Conservation (phyloP, 2,797 vertebrate genomes). For the Syngnathus rostellatus region DNA sequence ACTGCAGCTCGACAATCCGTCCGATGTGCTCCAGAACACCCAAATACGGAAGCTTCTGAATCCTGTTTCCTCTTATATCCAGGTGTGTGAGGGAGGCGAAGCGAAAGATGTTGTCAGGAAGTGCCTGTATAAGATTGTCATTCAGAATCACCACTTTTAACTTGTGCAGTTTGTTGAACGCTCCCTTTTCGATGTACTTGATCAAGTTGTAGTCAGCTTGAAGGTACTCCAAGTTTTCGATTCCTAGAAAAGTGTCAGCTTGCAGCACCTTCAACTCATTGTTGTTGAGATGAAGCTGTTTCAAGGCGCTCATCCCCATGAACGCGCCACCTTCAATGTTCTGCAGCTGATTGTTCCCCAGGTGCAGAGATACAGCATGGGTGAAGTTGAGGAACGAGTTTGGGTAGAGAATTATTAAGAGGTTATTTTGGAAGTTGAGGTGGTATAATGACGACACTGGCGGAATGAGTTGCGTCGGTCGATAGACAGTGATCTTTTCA, state of each 20-base stretch:
- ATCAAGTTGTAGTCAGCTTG: constrained; percentile 99
- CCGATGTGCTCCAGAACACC: constrained; percentile 97
- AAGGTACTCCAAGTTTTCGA: constrained; percentile 99
- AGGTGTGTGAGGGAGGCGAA: constrained; percentile 96
- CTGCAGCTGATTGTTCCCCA: constrained; percentile 98
- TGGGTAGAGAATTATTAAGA: constrained; percentile 90
- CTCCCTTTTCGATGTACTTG: constrained; percentile 95
- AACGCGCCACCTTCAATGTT: constrained; percentile 97
- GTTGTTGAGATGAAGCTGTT: constrained; percentile 98
- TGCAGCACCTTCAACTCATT: constrained; percentile 95
- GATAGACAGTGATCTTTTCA: constrained; percentile 92
- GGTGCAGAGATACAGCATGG: constrained; percentile 91
- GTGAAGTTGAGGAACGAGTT: constrained; percentile 97
- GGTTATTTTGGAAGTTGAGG: constrained; percentile 97
- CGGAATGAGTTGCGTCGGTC: constrained; percentile 91
- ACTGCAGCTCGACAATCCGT: constrained; percentile 89
- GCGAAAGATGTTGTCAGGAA: constrained; percentile 98
- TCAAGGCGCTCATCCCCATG: constrained; percentile 86
- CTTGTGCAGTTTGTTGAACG: constrained; percentile 97
- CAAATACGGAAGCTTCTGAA: constrained; percentile 94
- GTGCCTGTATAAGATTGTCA: constrained; percentile 92
- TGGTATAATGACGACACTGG: constrained; percentile 93
- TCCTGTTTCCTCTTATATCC: constrained; percentile 96
- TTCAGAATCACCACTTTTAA: constrained; percentile 97
- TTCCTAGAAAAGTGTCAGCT: constrained; percentile 94